Evolutionary conservation across 2,113 vertebrate species (phyloP), one percentile per base, ranked within the genome.

Genomic region (Pachyramphus minor): DNA sequence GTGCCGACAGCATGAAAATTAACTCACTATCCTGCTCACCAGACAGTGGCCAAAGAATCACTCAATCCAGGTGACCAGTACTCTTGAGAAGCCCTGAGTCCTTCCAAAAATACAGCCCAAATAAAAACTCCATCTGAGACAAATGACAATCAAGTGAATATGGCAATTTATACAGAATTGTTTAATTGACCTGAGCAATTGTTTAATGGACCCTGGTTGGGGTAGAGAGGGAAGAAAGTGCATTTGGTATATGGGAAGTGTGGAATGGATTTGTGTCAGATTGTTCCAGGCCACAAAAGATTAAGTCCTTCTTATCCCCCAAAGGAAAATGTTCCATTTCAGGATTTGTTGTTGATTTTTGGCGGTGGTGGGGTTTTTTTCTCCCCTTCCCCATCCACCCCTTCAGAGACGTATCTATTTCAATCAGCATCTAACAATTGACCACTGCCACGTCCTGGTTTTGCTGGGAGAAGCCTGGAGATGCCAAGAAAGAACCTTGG

Each of bases 1-100:
- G 76, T 77, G 89, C 55, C 1, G 28, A 91, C 93, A 95, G 87
- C 92, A 95, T 89, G 91, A 90, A 97, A 95, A 97, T 95, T 84
- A 97, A 96, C 96, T 95, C 87, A 82, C 67, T 94, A n/a, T 72
- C 66, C 67, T 88, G 53, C 88, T 97, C 87, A 91, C 44, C 41
- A 90, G 66, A 74, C 50, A 95, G 63, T 82, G 53, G 76, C 80
- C 59, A 82, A 92, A 67, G 77, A 87, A 95, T 90, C 87, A 83
- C 47, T 96, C 84, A 66, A n/a, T 85, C 44, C 12, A 25, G 73
- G 63, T 85, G 69, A 91, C 79, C 63, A 81, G n/a, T 41, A 50
- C 41, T 82, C 93, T 71, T 80, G 50, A 90, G 73, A 94, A 49
- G 56, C 18, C 39, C 45, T 20, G 13, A 4, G 6, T 53, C 73